Base-by-base conservation (phyloP, 2,888 invertebrate species). In the Limnephilus auricula region DNA sequence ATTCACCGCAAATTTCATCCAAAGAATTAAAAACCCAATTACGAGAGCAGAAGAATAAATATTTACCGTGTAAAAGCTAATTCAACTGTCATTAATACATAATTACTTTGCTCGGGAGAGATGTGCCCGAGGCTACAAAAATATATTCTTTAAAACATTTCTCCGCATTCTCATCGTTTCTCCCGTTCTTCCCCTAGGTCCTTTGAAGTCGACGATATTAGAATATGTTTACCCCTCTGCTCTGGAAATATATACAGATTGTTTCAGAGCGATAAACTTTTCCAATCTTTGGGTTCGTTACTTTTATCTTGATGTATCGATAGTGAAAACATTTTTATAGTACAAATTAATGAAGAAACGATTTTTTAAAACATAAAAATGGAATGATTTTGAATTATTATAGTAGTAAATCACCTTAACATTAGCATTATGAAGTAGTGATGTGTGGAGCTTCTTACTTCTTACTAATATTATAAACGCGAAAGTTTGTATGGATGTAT, bases 51-150 rank as follows among this genome's bases (percentile, higher is more conserved):
- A 18, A 25, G 0, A 32, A 89, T 89, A 89, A 89, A 89, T 89
- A 89, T 89, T 89, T 89, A 31, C 32, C 37, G 40, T 18, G 25
- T 89, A 31, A 50, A 89, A 89, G 45, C 45, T 89, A 50, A 65
- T 83, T 83, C n/a, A n/a, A 31, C 83, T 89, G 45, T 82, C 83
- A 50, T 89, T 83, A 30, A 89, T 89, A 82, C 82, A 82, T 89
- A 89, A 89, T 89, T 89, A 89, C 83, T 89, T 89, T 45, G 9
- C 34, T 50, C 50, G 32, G 31, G 40, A 40, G 15, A 40, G 50
- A 82, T 25, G 34, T 82, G 34, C 82, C 82, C 32, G 82, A 32
- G 34, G 37, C 40, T 89, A 18, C n/a, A 80, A 80, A 89, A 89
- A 89, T 82, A 82, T 32, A 82, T 65, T 82, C 31, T 82, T 82